A percentile compares a stretch with the other conserved stretches of the same genome.
These are phyloP conservation scores for Hippocampus guttulatus DNA, from an alignment of 2,113 vertebrate species.

Conservation along the genomic window DNA sequence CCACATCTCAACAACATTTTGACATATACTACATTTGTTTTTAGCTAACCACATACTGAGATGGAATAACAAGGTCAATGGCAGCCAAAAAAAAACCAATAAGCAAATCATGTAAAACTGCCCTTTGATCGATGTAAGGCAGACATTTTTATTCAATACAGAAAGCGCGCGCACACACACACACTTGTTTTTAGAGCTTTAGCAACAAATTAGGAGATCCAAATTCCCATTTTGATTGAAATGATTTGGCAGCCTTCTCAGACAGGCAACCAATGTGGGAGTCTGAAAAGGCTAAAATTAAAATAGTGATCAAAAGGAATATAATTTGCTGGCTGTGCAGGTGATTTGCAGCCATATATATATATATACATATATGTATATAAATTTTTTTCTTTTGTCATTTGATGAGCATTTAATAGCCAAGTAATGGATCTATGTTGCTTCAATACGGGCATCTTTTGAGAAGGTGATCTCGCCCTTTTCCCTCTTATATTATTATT, in stretches of 20 bases:
- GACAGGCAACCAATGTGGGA: conserved; percentile 12
- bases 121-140: background rate
- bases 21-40: no score
- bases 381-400: background rate
- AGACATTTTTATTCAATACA: background rate
- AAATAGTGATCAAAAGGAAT: conserved; percentile 31
- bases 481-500: background rate
- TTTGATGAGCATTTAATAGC: conserved; percentile 57
- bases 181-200: background rate
- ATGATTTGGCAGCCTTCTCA: conserved; percentile 6
- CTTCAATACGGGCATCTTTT: conserved; percentile 9
- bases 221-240: conserved; percentile 4
- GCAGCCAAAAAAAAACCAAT: background rate
- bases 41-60: no score
- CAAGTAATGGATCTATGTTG: conserved; percentile 43
- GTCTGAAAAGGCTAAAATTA: conserved; percentile 30
- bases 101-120: background rate
- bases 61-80: background rate
- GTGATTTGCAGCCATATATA: conserved; percentile 56
- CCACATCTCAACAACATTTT: no score
- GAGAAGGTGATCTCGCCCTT: conserved; percentile 14
- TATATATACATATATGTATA: conserved; percentile 1
- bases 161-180: no score
- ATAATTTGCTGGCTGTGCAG: conserved; percentile 38
- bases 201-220: conserved; percentile 8